A percentile compares a stretch with the other conserved stretches of the same genome.
phyloP scores from a whole-genome alignment of 2,797 vertebrate genomes.

The Ctenochaetus hawaiiensis region DNA sequence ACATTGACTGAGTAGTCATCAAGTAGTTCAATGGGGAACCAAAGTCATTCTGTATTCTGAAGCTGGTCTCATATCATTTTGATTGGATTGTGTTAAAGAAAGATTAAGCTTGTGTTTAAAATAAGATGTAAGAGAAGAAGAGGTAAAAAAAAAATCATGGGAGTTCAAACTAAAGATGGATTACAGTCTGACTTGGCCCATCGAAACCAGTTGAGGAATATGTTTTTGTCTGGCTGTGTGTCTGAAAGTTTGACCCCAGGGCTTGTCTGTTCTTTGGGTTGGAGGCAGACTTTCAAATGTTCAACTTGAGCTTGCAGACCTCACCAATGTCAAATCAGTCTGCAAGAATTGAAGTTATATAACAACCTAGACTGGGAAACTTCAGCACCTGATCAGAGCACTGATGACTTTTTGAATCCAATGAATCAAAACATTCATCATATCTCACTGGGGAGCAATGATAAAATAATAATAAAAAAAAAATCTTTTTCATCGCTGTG shows the following conservation, averaged over 20 bases:
- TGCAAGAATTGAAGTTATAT: conserved; percentile 29
- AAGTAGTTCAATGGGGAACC: conserved; percentile 6
- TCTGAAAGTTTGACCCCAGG: conserved; percentile 62
- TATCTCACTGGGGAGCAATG: conserved; percentile 30
- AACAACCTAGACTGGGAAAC: conserved; percentile 6
- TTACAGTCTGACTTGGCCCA: conserved; percentile 34
- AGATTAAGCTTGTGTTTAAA: conserved; percentile 40
- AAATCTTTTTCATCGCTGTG: conserved; percentile 38
- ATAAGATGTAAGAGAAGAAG: conserved; percentile 23
- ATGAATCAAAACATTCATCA: conserved; percentile 33
- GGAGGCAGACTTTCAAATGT: conserved; percentile 43
- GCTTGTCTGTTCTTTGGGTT: conserved; percentile 50
- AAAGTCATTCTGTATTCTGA: conserved; percentile 28
- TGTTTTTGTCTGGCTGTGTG: conserved; percentile 58
- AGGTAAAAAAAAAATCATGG: conserved; percentile 6
- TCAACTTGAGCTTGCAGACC: conserved; percentile 39
- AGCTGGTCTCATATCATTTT: conserved; percentile 34
- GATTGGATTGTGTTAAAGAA: conserved; percentile 34
- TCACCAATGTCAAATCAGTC: conserved; percentile 29
- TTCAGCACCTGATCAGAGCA: conserved; percentile 10
- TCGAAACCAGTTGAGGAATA: conserved; percentile 42
- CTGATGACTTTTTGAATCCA: conserved; percentile 11
- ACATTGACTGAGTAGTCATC: conserved; percentile 11
- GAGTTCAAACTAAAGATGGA: conserved; percentile 29
- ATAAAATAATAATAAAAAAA: conserved; percentile 6